A percentile compares a stretch with the other conserved stretches of the same genome.
These are phyloP conservation scores for Paguma larvata DNA, from an alignment of 2,797 vertebrate genomes.

Conservation along the genomic window DNA sequence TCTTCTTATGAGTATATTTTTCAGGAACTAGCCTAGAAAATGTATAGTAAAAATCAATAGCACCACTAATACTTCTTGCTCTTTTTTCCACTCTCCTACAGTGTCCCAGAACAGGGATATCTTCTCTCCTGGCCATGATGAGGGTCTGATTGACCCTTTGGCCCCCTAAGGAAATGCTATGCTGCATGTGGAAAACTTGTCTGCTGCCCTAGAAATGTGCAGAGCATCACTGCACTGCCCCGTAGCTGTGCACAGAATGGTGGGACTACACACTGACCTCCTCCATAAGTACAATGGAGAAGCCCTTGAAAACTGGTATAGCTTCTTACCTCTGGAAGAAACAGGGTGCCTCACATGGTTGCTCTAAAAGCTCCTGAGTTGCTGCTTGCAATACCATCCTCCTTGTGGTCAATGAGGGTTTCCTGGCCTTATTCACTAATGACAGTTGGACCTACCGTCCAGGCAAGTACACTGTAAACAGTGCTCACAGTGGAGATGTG, in stretches of 20 bases:
- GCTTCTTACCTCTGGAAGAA: neutral
- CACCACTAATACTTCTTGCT: neutral
- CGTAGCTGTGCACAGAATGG: neutral
- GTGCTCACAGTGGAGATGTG: neutral
- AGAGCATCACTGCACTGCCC: neutral
- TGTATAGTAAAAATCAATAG: conserved; percentile 44
- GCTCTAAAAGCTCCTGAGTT: neutral
- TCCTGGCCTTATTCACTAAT: neutral
- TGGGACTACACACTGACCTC: no score
- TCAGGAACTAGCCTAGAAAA: neutral
- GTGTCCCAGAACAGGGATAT: neutral
- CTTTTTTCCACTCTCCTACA: neutral
- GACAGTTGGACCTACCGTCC: neutral
- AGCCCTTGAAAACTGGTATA: neutral
- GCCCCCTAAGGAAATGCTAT: neutral
- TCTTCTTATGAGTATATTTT: neutral
- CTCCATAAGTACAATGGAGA: neutral
- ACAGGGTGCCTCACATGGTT: neutral
- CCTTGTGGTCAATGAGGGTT: neutral
- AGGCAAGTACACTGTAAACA: neutral
- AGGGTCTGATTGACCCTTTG: conserved; percentile 9
- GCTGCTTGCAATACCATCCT: neutral
- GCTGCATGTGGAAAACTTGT: neutral
- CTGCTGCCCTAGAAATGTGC: neutral
- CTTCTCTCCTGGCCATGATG: neutral